Conservation (phyloP, 2,113 vertebrate species). For the Capreolus pygargus region DNA sequence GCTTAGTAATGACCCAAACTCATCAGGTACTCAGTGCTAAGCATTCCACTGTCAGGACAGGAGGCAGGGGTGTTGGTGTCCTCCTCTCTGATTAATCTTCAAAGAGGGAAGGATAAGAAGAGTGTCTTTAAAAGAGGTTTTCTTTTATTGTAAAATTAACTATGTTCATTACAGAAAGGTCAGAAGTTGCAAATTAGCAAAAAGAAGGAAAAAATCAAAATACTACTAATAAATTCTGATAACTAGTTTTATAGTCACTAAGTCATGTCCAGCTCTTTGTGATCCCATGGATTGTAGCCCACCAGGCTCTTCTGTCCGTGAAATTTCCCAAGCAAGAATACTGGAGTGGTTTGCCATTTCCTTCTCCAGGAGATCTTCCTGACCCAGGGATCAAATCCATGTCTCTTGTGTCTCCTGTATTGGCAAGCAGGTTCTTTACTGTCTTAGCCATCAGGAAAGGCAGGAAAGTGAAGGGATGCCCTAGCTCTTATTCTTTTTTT, state of each 20-base stretch:
- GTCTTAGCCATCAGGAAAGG: background rate
- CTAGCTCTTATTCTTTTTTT: background rate
- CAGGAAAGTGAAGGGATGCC: background rate
- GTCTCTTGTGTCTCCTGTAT: background rate
- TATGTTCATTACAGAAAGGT: background rate
- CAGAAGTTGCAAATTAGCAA: constrained; percentile 32
- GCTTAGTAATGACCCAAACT: background rate
- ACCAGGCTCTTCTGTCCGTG: background rate
- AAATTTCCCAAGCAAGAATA: background rate
- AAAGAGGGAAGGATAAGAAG: background rate
- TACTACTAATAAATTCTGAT: background rate
- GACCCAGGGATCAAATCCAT: background rate
- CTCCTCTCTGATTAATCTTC: background rate
- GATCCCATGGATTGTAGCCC: background rate
- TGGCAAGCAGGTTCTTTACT: background rate
- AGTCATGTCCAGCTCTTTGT: rapidly evolving
- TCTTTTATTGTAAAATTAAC: constrained; percentile 13
- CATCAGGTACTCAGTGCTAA: background rate
- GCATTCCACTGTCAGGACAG: background rate
- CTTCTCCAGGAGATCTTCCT: background rate
- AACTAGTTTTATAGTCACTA: background rate
- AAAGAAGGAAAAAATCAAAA: constrained; percentile 28
- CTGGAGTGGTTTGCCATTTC: background rate
- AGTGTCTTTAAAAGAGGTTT: background rate
- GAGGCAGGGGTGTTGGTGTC: background rate